phyloP scores from a whole-genome alignment of 2,113 vertebrate genomes.

The Cottus gobio region DNA sequence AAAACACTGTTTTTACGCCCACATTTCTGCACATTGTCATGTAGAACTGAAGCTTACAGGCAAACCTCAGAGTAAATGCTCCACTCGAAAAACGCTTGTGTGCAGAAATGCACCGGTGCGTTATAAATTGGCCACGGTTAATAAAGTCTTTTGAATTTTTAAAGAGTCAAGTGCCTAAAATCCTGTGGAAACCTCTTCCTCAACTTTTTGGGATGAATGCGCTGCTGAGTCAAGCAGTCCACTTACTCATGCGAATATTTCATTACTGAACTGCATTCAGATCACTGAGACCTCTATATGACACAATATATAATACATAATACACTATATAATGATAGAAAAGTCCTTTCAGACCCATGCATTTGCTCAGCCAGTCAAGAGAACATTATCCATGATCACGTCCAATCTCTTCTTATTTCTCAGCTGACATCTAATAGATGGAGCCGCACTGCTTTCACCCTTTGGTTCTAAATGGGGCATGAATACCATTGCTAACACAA shows the following conservation, averaged over 20 bases:
- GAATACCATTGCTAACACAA: background rate
- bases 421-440: background rate
- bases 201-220: background rate
- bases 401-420: background rate
- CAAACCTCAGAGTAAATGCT: background rate
- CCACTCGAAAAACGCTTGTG: background rate
- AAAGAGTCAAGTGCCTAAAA: background rate
- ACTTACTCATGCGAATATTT: background rate
- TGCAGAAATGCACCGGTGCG: constrained; percentile 7
- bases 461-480: background rate
- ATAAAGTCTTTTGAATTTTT: constrained; percentile 13
- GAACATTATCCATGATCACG: background rate
- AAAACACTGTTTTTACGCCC: background rate
- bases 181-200: background rate
- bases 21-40: background rate
- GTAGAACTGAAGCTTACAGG: background rate
- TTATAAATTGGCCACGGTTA: constrained; percentile 23
- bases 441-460: too few relatives aligned
- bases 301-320: background rate
- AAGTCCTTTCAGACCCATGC: background rate
- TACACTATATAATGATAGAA: background rate
- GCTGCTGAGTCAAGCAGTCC: background rate
- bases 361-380: too few relatives aligned
- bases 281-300: background rate
- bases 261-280: background rate